A percentile compares a stretch with the other conserved stretches of the same genome.
phyloP scores from a whole-genome alignment of 2,113 vertebrate genomes.

The Sus scrofa region DNA sequence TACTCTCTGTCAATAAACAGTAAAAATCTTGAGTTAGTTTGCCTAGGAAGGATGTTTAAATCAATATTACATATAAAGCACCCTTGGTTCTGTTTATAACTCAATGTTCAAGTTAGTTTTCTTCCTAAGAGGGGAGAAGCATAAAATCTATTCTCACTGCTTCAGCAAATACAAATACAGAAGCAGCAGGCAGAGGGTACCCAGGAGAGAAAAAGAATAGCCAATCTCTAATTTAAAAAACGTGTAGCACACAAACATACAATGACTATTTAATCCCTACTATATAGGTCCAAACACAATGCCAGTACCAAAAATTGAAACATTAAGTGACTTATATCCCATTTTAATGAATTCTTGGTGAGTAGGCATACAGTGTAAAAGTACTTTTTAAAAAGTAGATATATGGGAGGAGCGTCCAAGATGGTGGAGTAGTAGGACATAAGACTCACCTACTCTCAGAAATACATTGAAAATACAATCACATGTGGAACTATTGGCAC shows the following conservation, averaged over 20 bases:
- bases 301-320: slow-evolving; percentile 26
- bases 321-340: slow-evolving; percentile 15
- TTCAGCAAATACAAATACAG: slow-evolving; percentile 28
- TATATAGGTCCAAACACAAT: not conserved
- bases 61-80: slow-evolving; percentile 46
- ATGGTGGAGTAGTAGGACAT: too few species aligned
- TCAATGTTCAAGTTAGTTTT: not conserved
- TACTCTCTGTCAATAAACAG: not conserved
- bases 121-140: not conserved
- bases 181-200: not conserved
- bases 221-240: not conserved
- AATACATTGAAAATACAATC: too few species aligned
- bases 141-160: slow-evolving; percentile 22
- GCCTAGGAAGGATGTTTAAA: not conserved
- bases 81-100: slow-evolving; percentile 34
- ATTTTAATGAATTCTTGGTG: not conserved
- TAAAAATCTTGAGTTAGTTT: slow-evolving; percentile 17
- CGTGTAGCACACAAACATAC: not conserved
- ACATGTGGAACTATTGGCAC: too few species aligned
- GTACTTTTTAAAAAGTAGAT: not conserved
- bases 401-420: not conserved
- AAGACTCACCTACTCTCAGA: too few species aligned
- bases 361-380: not conserved
- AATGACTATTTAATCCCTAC: not conserved
- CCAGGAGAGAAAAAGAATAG: slow-evolving; percentile 16